Evolutionary conservation across 1,140 invertebrate species (phyloP), one percentile per base, ranked within the genome.

Genomic region (Papilio dardanus): DNA sequence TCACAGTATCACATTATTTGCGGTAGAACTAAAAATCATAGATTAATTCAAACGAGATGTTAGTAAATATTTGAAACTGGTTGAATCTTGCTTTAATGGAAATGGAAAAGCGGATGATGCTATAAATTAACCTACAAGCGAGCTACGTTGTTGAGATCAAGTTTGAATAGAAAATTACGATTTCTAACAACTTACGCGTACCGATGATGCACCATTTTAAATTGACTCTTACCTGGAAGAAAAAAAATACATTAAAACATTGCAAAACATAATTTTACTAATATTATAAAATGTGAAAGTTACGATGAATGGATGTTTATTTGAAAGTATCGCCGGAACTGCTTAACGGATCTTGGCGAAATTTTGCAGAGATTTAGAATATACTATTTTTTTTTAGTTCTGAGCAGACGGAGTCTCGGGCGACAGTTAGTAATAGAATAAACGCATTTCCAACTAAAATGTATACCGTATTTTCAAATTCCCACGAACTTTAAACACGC

Each of bases 181-280:
- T 58, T 58, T 58, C 54, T 58, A 58, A 58, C 24, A 28, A 58
- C 46, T 50, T 50, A 50, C 46, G 46, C 24, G 10, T 28, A 58
- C 50, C 21, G 12, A 10, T 28, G 54, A 24, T 58, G 21, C 12
- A 58, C 24, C 24, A 24, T 58, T 58, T 58, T 58, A 28, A 58
- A 58, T 58, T 3, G 0, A 28, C 40, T 65, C 79, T 85, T 85
- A 85, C 84, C 84, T 85, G 82, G 16, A 83, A 77, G 71, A 65
- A 80, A 82, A 78, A 76, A 73, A 62, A 37, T n/a, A 76, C 74
- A 31, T 65, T 42, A 35, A 76, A 62, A 76, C 31, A 46, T 46
- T 46, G 16, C 3, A 46, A 16, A 16, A 46, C 16, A 46, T 46
- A 46, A 46, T n/a, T n/a, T 37, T 1, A 37, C 7, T 10, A 6